Percentiles rank a stretch among this genome's conserved stretches.
These are phyloP conservation scores for Helarctos malayanus DNA, from an alignment of 2,797 vertebrate species.

Conservation along the genomic window DNA sequence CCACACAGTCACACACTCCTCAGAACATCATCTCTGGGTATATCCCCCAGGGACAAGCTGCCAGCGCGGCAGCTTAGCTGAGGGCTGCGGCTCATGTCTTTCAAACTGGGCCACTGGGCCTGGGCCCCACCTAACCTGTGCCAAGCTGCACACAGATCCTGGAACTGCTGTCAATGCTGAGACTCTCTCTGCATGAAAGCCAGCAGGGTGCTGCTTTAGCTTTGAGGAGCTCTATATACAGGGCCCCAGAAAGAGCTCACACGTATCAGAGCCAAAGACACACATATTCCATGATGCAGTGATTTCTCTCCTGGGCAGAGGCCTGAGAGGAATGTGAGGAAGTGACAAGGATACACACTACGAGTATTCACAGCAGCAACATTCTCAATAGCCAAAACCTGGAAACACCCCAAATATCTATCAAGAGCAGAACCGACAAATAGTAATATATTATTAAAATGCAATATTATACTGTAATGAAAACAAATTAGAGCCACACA, in stretches of 20 bases:
- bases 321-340: neutral
- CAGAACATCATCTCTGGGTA: neutral
- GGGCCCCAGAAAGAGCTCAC: neutral
- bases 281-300: fast-evolving
- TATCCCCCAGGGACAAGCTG: neutral
- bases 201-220: neutral
- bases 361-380: neutral
- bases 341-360: neutral
- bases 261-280: neutral
- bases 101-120: neutral
- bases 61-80: neutral
- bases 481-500: constrained; percentile 9
- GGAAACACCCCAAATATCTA: neutral
- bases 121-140: neutral
- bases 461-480: neutral
- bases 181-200: neutral
- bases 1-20: neutral
- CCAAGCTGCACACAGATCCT: neutral
- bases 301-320: neutral
- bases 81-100: neutral
- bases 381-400: neutral
- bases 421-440: neutral
- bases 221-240: neutral
- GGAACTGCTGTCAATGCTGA: neutral
- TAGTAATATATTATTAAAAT: neutral